Evolutionary conservation across 1,140 invertebrate species (phyloP).

Genomic region (Akabosia matsudoensis): DNA sequence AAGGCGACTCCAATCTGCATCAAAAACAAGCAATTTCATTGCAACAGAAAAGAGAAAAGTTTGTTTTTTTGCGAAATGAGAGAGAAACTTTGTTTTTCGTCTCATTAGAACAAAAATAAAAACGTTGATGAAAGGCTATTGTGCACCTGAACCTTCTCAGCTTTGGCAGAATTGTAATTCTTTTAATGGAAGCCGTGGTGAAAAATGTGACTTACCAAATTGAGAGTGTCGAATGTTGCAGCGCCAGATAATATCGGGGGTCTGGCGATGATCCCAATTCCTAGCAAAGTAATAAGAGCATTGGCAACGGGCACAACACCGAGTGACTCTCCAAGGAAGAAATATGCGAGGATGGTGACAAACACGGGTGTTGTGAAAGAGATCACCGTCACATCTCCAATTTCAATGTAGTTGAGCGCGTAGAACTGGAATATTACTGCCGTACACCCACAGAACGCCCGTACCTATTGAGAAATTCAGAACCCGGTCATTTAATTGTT

Average conservation of each 20-base stretch:
- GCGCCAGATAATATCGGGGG: neutral
- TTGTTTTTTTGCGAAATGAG: neutral
- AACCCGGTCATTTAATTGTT: too few relatives aligned
- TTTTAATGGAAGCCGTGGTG: too few relatives aligned
- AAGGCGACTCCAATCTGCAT: conserved; percentile 8
- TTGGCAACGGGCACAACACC: conserved; percentile 28
- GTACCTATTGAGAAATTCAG: neutral
- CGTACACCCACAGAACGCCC: neutral
- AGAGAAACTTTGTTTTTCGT: too few relatives aligned
- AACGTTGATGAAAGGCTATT: too few relatives aligned
- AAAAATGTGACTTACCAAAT: conserved; percentile 15
- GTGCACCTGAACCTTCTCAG: too few relatives aligned
- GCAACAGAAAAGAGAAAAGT: too few relatives aligned
- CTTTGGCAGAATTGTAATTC: too few relatives aligned
- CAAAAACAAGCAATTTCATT: neutral
- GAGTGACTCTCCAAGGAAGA: conserved; percentile 30
- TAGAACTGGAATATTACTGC: conserved; percentile 27
- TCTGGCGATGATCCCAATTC: conserved; percentile 21
- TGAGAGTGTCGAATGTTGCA: neutral
- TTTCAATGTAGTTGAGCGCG: conserved; percentile 24
- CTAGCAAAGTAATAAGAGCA: conserved; percentile 20
- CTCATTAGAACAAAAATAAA: too few relatives aligned
- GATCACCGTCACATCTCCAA: conserved; percentile 39
- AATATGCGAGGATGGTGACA: conserved; percentile 34
- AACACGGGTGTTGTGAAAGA: conserved; percentile 35